Conservation (phyloP, 1,140 invertebrate species). For the Trissolcus basalis region DNA sequence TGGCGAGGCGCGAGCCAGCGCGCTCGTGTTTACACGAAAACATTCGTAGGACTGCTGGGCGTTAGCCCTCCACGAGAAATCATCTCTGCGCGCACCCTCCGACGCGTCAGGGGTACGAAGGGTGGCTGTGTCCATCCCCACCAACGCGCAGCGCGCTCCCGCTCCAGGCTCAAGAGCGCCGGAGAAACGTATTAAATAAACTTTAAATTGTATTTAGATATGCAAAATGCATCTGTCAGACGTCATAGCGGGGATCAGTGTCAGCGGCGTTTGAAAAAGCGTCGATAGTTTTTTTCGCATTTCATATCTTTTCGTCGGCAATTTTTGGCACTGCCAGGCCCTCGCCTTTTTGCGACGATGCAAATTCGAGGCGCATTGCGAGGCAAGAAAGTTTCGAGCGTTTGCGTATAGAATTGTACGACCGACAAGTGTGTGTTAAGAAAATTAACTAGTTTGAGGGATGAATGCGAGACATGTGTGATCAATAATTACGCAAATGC, state of each 20-base stretch:
- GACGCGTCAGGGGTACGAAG: constrained; percentile 52
- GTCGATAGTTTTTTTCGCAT: not conserved
- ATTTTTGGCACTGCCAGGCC: not conserved
- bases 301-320: not conserved
- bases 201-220: constrained; percentile 48
- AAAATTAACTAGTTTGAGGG: constrained; percentile 24
- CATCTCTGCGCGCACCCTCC: constrained; percentile 64
- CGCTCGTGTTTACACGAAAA: constrained; percentile 53
- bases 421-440: constrained; percentile 15
- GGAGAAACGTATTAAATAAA: constrained; percentile 47
- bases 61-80: constrained; percentile 66
- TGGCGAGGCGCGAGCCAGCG: constrained; percentile 28
- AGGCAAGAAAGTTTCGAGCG: constrained; percentile 10
- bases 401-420: constrained; percentile 14
- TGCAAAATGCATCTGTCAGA: constrained; percentile 33
- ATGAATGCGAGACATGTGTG: constrained; percentile 20
- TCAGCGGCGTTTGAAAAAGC: not conserved
- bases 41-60: constrained; percentile 77
- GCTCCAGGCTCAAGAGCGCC: constrained; percentile 45
- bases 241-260: not conserved
- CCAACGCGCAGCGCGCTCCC: constrained; percentile 11
- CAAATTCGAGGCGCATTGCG: no score
- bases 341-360: no score
- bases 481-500: constrained; percentile 43
- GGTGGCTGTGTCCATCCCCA: constrained; percentile 43